A percentile compares a stretch with the other conserved stretches of the same genome.
Conservation (phyloP, 1,140 invertebrate genomes). For the Drosophila lini region DNA sequence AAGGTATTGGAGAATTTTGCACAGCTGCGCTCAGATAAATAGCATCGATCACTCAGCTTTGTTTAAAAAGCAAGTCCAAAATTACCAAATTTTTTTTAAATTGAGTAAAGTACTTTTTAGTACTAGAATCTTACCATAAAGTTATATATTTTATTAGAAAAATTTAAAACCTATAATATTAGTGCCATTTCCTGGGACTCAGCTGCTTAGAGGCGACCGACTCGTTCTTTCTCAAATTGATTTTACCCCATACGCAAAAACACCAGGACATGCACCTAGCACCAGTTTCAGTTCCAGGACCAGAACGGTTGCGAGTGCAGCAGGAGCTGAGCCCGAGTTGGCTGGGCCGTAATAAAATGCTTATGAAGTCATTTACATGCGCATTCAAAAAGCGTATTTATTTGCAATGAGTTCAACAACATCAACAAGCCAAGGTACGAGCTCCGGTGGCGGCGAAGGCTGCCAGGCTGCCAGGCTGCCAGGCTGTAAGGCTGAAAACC, state of each 20-base stretch:
- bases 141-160: no score
- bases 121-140: neutral
- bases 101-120: no score
- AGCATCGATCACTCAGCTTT: no score
- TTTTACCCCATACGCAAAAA: conserved; percentile 45
- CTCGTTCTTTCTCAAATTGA: conserved; percentile 44
- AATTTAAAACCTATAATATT: neutral
- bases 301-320: conserved; percentile 1
- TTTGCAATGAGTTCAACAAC: conserved; percentile 83
- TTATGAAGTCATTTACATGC: conserved; percentile 83
- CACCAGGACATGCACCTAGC: conserved; percentile 15
- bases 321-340: conserved; percentile 34
- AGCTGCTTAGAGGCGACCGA: conserved; percentile 1
- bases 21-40: conserved; percentile 8
- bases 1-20: conserved; percentile 4
- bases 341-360: conserved; percentile 76
- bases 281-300: conserved; percentile 4
- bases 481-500: conserved; percentile 12
- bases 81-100: no score
- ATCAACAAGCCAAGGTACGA: conserved; percentile 66
- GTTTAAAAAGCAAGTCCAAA: no score
- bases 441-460: conserved; percentile 11
- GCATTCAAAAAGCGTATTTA: conserved; percentile 82
- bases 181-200: neutral
- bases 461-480: conserved; percentile 2